A percentile compares a stretch with the other conserved stretches of the same genome.
Conservation (phyloP, 2,113 vertebrate species). For the Silurus asotus region DNA sequence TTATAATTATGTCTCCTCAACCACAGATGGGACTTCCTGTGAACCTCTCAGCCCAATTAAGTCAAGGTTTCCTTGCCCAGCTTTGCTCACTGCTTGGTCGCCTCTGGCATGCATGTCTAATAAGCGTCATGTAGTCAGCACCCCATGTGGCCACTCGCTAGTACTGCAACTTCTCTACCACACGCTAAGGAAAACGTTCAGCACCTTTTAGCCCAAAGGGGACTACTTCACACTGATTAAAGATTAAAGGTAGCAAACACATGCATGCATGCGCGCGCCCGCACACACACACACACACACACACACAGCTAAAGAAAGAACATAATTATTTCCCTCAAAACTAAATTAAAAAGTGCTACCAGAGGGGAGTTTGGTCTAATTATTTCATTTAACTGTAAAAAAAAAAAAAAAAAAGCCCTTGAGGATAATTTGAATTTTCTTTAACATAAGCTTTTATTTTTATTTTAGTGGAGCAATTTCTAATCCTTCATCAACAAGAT, state of each 20-base stretch:
- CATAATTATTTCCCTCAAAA: constrained; percentile 75
- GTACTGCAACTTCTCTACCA: constrained; percentile 50
- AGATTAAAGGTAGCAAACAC: constrained; percentile 71
- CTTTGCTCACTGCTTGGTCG: constrained; percentile 53
- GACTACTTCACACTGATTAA: constrained; percentile 72
- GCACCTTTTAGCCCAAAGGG: constrained; percentile 71
- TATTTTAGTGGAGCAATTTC: constrained; percentile 28
- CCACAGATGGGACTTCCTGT: constrained; percentile 67
- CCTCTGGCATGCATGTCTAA: constrained; percentile 52
- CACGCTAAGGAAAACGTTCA: constrained; percentile 53
- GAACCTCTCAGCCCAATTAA: constrained; percentile 73
- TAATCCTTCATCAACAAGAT: constrained; percentile 26
- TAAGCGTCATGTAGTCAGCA: constrained; percentile 50
- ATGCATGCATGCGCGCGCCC: constrained; percentile 41
- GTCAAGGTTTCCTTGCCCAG: constrained; percentile 58
- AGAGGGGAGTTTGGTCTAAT: constrained; percentile 73
- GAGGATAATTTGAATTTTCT: constrained; percentile 62
- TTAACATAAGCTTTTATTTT: constrained; percentile 56
- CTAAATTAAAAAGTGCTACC: constrained; percentile 69
- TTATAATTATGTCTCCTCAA: constrained; percentile 72
- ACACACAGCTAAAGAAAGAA: constrained; percentile 45
- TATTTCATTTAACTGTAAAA: constrained; percentile 78
- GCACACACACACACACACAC: constrained; percentile 46
- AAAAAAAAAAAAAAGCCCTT: constrained; percentile 59
- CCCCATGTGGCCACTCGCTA: constrained; percentile 34